phyloP scores from a whole-genome alignment of 2,888 invertebrate species.

The Merodon equestris region DNA sequence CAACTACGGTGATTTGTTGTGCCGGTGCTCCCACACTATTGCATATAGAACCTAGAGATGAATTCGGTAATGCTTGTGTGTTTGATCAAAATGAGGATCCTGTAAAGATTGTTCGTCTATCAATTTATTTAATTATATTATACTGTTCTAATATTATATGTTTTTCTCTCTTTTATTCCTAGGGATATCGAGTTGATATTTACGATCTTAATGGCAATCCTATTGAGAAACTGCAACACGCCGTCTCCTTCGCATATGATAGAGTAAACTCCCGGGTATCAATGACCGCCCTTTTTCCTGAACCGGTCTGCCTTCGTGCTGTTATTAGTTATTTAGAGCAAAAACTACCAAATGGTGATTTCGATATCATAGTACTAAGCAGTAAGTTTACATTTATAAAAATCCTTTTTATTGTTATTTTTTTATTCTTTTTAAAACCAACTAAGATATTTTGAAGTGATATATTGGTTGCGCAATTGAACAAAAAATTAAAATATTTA shows the following conservation, averaged over 20 bases:
- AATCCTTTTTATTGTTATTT: background rate
- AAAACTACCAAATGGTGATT: conserved; percentile 92
- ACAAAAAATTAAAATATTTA: no score
- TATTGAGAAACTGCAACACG: conserved; percentile 81
- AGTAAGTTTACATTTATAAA: conserved; percentile 81
- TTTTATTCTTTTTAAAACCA: no score
- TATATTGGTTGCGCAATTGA: no score
- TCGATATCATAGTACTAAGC: conserved; percentile 93
- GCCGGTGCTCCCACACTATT: conserved; percentile 87
- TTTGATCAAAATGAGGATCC: conserved; percentile 83
- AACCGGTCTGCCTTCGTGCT: conserved; percentile 90
- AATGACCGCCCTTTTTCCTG: conserved; percentile 87
- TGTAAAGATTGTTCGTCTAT: conserved; percentile 78
- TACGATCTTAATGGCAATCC: conserved; percentile 82
- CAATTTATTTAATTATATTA: background rate
- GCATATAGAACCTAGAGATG: conserved; percentile 94
- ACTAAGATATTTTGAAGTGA: no score
- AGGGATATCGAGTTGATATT: conserved; percentile 84
- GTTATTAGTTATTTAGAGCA: conserved; percentile 87
- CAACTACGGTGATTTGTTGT: conserved; percentile 91
- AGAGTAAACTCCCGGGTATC: conserved; percentile 88
- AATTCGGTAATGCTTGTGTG: conserved; percentile 91
- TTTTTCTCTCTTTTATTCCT: conserved; percentile 64
- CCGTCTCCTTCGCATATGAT: conserved; percentile 86
- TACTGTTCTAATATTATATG: background rate